These are phyloP conservation scores for Montipora capricornis DNA, from an alignment of 64 coral and sea anemone species.

Conservation along the genomic window DNA sequence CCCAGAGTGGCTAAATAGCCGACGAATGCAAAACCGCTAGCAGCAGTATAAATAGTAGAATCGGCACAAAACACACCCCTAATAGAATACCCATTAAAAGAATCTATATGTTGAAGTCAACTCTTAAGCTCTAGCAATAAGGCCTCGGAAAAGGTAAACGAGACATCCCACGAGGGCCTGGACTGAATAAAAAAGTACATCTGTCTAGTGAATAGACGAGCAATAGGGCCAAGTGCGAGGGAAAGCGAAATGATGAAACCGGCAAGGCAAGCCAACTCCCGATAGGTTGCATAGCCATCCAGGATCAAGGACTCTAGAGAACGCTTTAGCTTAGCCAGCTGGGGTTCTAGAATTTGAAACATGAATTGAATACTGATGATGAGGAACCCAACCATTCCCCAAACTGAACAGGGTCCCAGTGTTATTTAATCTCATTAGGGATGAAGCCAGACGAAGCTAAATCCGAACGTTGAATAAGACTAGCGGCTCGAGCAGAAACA, in stretches of 20 bases:
- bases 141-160: constrained; percentile 9
- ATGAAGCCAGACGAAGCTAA: background rate
- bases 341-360: constrained; percentile 34
- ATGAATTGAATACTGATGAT: constrained; percentile 10
- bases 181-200: constrained; percentile 48
- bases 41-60: constrained; percentile 29
- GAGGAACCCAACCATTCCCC: constrained; percentile 30
- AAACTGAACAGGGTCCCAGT: constrained; percentile 34
- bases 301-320: constrained; percentile 32
- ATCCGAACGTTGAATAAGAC: no score
- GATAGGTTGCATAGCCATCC: background rate
- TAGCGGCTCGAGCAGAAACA: no score
- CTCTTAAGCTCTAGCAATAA: constrained; percentile 37
- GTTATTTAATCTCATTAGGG: constrained; percentile 27
- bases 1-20: constrained; percentile 43
- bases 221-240: constrained; percentile 23
- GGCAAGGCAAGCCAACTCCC: constrained; percentile 33
- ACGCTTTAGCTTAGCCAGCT: background rate
- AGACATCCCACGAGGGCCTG: background rate
- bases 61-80: constrained; percentile 1
- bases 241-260: constrained; percentile 1
- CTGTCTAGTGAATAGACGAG: constrained; percentile 4
- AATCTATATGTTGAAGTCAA: constrained; percentile 50
- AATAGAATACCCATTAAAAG: constrained; percentile 32
- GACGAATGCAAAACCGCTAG: constrained; percentile 53